Conservation (phyloP, 2,797 vertebrate genomes). For the Cryptoprocta ferox region DNA sequence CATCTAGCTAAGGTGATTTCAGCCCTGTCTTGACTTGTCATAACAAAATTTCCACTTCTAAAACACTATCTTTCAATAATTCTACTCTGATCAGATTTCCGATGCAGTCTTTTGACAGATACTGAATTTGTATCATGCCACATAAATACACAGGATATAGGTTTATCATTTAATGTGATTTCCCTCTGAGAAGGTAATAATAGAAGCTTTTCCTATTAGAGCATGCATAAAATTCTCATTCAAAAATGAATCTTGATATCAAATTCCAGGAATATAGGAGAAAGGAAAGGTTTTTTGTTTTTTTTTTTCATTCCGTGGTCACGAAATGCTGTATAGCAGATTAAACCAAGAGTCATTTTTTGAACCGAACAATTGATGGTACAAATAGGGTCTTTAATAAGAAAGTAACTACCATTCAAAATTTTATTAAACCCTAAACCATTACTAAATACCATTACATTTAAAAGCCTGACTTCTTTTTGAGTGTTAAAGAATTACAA, state of each 20-base stretch:
- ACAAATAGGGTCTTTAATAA: background rate
- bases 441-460: background rate
- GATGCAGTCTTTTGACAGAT: constrained; percentile 65
- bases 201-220: background rate
- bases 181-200: constrained; percentile 46
- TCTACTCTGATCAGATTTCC: constrained; percentile 77
- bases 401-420: background rate
- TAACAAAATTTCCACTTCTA: constrained; percentile 76
- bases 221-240: background rate
- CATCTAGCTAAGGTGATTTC: constrained; percentile 75
- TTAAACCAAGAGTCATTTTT: background rate
- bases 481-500: background rate
- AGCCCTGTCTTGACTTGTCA: constrained; percentile 71
- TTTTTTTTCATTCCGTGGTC: background rate
- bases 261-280: background rate
- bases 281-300: background rate
- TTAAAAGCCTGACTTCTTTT: background rate
- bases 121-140: constrained; percentile 48
- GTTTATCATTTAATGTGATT: constrained; percentile 60
- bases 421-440: background rate
- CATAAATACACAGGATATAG: background rate
- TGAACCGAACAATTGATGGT: background rate
- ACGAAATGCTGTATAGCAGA: background rate
- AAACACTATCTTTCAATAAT: constrained; percentile 69
- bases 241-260: background rate